Conservation (phyloP, 2,113 vertebrate genomes). For the Salvelinus fontinalis region DNA sequence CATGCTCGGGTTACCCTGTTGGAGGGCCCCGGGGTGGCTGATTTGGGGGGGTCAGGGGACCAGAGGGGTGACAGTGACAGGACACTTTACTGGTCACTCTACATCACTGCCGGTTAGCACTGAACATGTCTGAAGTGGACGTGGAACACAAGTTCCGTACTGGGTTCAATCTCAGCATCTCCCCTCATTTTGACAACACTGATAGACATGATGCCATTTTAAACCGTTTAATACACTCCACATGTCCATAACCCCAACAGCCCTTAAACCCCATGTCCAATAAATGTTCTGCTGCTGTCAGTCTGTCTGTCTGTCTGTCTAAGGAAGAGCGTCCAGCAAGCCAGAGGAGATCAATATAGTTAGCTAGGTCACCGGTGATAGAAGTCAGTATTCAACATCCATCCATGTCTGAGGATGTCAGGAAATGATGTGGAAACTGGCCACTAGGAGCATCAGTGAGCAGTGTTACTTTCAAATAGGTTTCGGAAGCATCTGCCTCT, state of each 20-base stretch:
- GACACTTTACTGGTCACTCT: conserved; percentile 14
- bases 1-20: conserved; percentile 54
- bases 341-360: conserved; percentile 56
- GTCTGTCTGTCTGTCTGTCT: conserved; percentile 47
- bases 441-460: too few relatives aligned
- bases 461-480: too few relatives aligned
- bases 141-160: too few relatives aligned
- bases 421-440: too few relatives aligned
- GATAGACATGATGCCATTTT: not conserved
- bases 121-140: too few relatives aligned
- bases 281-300: conserved; percentile 9
- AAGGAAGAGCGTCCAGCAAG: conserved; percentile 44
- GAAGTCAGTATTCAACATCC: too few relatives aligned
- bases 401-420: too few relatives aligned
- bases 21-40: not conserved
- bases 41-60: not conserved
- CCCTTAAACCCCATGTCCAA: conserved; percentile 5
- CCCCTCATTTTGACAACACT: too few relatives aligned
- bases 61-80: conserved; percentile 37
- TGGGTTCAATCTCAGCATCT: too few relatives aligned
- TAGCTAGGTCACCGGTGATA: conserved; percentile 18
- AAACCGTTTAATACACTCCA: not conserved
- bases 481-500: too few relatives aligned
- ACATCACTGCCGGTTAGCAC: too few relatives aligned
- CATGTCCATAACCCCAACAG: not conserved